These are phyloP conservation scores for Drosophila asahinai DNA, from an alignment of 1,140 invertebrate genomes.

Conservation along the genomic window DNA sequence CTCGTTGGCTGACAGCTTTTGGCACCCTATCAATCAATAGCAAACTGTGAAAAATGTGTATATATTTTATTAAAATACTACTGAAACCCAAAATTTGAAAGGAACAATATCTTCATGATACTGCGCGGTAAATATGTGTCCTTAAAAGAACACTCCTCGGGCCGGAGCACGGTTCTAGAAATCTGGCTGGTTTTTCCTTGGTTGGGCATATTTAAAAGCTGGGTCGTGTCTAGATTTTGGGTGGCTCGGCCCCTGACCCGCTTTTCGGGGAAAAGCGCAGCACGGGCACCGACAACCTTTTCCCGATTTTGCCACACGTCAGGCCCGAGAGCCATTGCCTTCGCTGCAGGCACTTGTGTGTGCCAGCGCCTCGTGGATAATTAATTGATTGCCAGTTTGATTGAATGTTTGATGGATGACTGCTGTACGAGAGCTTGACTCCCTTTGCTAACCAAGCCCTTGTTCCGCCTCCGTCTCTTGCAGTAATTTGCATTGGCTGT, in stretches of 20 bases:
- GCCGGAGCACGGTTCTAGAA: slow-evolving; percentile 1
- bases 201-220: slow-evolving; percentile 54
- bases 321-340: slow-evolving; percentile 15
- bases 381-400: slow-evolving; percentile 77
- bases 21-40: slow-evolving; percentile 6
- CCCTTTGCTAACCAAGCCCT: slow-evolving; percentile 39
- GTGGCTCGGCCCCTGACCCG: background rate
- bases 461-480: slow-evolving; percentile 32
- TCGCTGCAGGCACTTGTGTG: background rate
- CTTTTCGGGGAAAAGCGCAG: slow-evolving; percentile 6
- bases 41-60: slow-evolving; percentile 23
- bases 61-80: slow-evolving; percentile 21
- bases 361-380: slow-evolving; percentile 50
- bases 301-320: background rate
- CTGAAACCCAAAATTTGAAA: slow-evolving; percentile 11
- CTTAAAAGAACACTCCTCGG: background rate
- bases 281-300: slow-evolving; percentile 16
- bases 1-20: slow-evolving; percentile 15
- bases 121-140: slow-evolving; percentile 22
- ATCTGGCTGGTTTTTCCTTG: slow-evolving; percentile 1
- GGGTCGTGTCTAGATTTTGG: slow-evolving; percentile 48
- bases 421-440: slow-evolving; percentile 14
- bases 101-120: slow-evolving; percentile 16
- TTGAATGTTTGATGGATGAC: slow-evolving; percentile 72
- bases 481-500: slow-evolving; percentile 69